Conservation (phyloP, 2,113 vertebrate species). For the Crotalus horridus region DNA sequence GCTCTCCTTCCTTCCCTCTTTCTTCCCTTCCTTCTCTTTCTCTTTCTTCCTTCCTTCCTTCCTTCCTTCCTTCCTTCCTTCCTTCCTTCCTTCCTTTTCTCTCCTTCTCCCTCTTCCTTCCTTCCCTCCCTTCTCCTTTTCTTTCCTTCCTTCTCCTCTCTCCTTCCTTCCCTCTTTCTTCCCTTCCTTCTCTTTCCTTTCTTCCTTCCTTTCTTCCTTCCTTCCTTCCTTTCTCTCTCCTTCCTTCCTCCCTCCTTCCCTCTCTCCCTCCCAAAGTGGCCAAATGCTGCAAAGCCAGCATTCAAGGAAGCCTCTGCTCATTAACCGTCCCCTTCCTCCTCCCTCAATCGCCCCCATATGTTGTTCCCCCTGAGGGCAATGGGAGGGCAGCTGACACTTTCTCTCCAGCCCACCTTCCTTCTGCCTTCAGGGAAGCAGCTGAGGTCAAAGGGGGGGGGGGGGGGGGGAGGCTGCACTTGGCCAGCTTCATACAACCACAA, state of each 20-base stretch:
- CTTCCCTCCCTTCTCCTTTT: no score
- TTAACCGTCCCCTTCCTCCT: conserved; percentile 18
- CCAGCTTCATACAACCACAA: not conserved
- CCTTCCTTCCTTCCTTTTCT: no score
- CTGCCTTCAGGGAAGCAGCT: conserved; percentile 3
- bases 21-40: no score
- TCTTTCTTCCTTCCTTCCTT: no score
- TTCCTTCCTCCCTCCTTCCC: not conserved
- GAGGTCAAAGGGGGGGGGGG: conserved; percentile 41
- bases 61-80: no score
- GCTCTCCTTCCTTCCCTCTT: conserved; percentile 12
- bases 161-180: no score
- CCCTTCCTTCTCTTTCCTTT: no score
- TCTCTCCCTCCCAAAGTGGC: conserved; percentile 41
- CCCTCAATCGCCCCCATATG: conserved; percentile 36
- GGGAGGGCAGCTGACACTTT: conserved; percentile 51
- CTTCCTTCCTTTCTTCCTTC: no score
- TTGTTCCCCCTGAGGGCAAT: conserved; percentile 34
- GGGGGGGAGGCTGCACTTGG: not conserved
- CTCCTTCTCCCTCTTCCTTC: no score
- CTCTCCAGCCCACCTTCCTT: conserved; percentile 38
- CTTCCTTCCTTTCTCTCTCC: no score
- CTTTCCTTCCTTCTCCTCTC: no score
- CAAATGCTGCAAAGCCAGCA: not conserved
- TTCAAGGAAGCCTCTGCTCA: conserved; percentile 22